phyloP scores from a whole-genome alignment of 2,888 invertebrate species.

The Cheilosia scutellata region DNA sequence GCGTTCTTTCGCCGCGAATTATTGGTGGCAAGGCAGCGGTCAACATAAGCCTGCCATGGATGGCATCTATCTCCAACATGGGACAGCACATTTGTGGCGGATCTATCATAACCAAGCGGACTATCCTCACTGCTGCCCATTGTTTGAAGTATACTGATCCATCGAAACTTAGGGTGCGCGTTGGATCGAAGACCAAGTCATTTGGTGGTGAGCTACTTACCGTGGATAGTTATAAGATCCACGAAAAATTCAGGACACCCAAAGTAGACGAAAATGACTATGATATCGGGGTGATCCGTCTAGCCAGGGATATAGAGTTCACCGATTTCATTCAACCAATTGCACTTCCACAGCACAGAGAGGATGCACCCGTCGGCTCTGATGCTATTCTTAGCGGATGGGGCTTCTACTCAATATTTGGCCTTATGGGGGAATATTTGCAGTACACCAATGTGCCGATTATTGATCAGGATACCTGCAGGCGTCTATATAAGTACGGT shows the following conservation, averaged over 20 bases:
- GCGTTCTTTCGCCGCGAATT: constrained; percentile 76
- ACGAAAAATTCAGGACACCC: constrained; percentile 73
- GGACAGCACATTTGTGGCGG: constrained; percentile 80
- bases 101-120: constrained; percentile 80
- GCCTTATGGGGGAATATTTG: constrained; percentile 70
- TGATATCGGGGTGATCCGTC: constrained; percentile 86
- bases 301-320: constrained; percentile 84
- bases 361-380: constrained; percentile 72
- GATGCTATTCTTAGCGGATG: constrained; percentile 80
- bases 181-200: constrained; percentile 77
- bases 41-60: constrained; percentile 81
- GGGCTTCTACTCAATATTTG: constrained; percentile 77
- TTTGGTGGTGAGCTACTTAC: constrained; percentile 75
- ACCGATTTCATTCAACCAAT: constrained; percentile 83
- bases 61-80: constrained; percentile 79
- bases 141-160: constrained; percentile 76
- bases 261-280: constrained; percentile 84
- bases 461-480: constrained; percentile 81
- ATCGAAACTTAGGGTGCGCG: constrained; percentile 77
- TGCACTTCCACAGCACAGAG: constrained; percentile 72
- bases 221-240: constrained; percentile 74
- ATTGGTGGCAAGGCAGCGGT: constrained; percentile 81
- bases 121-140: constrained; percentile 82
- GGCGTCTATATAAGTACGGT: constrained; percentile 69
- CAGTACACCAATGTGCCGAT: constrained; percentile 78